phyloP scores from a whole-genome alignment of 2,113 vertebrate genomes.

The Anser brachyrhynchus region DNA sequence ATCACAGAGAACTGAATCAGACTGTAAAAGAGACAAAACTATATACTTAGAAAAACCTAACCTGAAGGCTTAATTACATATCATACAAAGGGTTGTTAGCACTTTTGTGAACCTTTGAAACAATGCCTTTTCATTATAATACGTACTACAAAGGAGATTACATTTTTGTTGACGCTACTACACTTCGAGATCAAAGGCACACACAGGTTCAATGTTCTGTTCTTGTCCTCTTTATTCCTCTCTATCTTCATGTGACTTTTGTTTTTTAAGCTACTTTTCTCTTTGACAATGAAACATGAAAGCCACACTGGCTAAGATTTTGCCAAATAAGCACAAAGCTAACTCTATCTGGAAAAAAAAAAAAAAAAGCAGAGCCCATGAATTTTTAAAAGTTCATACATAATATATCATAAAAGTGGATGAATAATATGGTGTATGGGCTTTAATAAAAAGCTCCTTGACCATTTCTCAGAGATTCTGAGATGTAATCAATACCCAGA shows the following conservation, averaged over 20 bases:
- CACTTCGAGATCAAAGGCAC: constrained; percentile 59
- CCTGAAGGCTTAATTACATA: constrained; percentile 58
- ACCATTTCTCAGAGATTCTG: constrained; percentile 83
- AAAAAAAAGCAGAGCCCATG: constrained; percentile 75
- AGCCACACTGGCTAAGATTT: constrained; percentile 67
- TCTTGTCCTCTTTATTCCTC: constrained; percentile 55
- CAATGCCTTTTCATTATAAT: constrained; percentile 51
- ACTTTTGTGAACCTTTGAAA: constrained; percentile 60
- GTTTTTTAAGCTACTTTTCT: constrained; percentile 66
- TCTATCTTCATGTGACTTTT: constrained; percentile 52
- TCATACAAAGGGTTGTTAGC: constrained; percentile 14
- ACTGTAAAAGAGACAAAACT: constrained; percentile 44
- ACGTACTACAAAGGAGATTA: constrained; percentile 39
- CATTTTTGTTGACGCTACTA: constrained; percentile 50
- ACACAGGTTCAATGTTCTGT: not conserved
- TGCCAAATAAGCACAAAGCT: constrained; percentile 82
- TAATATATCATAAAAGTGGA: constrained; percentile 89
- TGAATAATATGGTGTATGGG: constrained; percentile 82
- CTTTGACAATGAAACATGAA: constrained; percentile 73
- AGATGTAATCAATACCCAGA: constrained; percentile 87
- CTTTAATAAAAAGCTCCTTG: constrained; percentile 84
- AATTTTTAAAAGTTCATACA: constrained; percentile 89
- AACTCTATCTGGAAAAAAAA: constrained; percentile 60
- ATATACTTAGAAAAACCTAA: constrained; percentile 35
- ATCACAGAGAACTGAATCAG: constrained; percentile 35